Percentiles rank a stretch among this genome's conserved stretches.
Conservation (phyloP, 2,113 vertebrate species). For the Antigone vipio region DNA sequence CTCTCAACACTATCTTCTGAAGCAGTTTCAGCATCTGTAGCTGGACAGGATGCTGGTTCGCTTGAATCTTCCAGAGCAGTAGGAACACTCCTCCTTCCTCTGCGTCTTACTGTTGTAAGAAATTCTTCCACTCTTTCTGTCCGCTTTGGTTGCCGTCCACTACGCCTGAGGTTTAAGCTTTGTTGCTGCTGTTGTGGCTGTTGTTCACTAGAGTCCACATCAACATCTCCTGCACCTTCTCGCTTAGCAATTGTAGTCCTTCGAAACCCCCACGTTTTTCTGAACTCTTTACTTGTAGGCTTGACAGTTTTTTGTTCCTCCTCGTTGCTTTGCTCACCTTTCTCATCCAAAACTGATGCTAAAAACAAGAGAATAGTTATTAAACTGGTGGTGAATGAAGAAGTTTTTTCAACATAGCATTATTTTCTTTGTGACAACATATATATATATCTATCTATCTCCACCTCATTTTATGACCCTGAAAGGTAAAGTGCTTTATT, state of each 20-base stretch:
- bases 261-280: constrained; percentile 94
- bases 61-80: constrained; percentile 77
- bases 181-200: constrained; percentile 66
- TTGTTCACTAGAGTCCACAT: constrained; percentile 66
- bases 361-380: not conserved
- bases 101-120: constrained; percentile 83
- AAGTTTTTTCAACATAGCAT: not conserved
- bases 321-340: constrained; percentile 73
- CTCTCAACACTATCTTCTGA: constrained; percentile 93
- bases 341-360: constrained; percentile 71
- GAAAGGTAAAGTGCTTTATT: not conserved
- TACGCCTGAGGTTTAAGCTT: constrained; percentile 75
- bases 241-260: constrained; percentile 90
- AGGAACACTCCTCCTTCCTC: constrained; percentile 67
- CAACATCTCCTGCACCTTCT: constrained; percentile 80
- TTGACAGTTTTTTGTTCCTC: constrained; percentile 73
- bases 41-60: constrained; percentile 74
- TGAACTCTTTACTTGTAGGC: constrained; percentile 83
- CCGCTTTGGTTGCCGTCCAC: constrained; percentile 77
- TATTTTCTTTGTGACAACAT: not conserved
- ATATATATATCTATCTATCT: not conserved
- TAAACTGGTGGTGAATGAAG: not conserved
- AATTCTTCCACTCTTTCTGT: constrained; percentile 89
- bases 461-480: not conserved
- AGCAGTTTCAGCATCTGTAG: constrained; percentile 80